Base-by-base conservation (phyloP, 2,797 vertebrate species). In the Sitta carolinensis region DNA sequence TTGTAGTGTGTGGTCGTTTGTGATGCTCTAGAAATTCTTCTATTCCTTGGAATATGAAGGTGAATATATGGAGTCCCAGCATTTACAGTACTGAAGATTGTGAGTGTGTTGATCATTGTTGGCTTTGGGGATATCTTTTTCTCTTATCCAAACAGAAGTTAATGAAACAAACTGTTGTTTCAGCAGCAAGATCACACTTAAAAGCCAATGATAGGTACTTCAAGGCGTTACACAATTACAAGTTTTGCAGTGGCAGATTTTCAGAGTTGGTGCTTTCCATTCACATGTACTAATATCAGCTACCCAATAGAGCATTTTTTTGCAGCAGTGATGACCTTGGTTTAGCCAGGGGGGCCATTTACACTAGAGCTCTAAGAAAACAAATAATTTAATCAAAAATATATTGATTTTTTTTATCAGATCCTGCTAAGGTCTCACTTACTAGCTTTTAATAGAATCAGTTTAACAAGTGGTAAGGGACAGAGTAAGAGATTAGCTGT, bases 331-430 rank as follows among this genome's bases (percentile, higher is more conserved):
- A 34, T 83, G 88, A 88, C 62, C 76, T 87, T 73, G 76, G 32
- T 34, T 10, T 66, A 73, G 57, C 61, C 45, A 32, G 29, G 77
- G 74, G 76, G 57, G 23, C 75, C 36, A 70, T 77, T 84, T 79
- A 54, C 26, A 42, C 17, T 90, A 47, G 30, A 92, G 25, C 59
- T 90, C 73, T 62, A 55, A 62, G 72, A 86, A 86, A 42, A 68
- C 45, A 47, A 79, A 23, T 86, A 52, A 26, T 86, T 85, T 72
- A 94, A 94, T 95, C 45, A 94, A 91, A 91, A 74, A 55, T 47
- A 27, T 17, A 93, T 89, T 87, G 89, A 88, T 89, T 89, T 82
- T 75, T 76, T 22, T 69, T 34, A 11, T 87, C 88, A 81, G 75
- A 85, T 93, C 62, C 52, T 77, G 25, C 63, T 86, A 89, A 89